phyloP scores from a whole-genome alignment of 2,113 vertebrate species.

The Seriola quinqueradiata region DNA sequence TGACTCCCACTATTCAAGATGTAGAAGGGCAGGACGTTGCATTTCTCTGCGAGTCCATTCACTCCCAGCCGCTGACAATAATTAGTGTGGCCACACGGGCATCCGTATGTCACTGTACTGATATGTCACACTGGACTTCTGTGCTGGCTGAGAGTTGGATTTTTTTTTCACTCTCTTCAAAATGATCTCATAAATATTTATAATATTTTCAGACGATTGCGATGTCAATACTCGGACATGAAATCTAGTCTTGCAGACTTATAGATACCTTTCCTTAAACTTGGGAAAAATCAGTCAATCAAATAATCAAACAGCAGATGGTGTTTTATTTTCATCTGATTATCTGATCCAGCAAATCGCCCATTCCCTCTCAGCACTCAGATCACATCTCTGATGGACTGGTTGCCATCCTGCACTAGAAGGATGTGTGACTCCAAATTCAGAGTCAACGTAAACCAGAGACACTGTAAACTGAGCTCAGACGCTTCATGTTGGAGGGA shows the following conservation, averaged over 20 bases:
- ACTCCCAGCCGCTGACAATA: conserved; percentile 70
- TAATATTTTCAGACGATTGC: not conserved
- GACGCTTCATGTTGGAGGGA: not conserved
- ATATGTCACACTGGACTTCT: conserved; percentile 60
- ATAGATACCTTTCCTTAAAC: not conserved
- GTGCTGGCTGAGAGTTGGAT: not conserved
- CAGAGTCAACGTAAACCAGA: not conserved
- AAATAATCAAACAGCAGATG: not conserved
- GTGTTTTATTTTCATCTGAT: not conserved
- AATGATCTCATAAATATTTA: not conserved
- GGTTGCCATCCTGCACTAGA: too few species aligned
- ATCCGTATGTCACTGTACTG: conserved; percentile 76
- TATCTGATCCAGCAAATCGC: not conserved
- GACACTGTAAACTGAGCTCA: conserved; percentile 1
- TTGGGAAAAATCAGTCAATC: not conserved
- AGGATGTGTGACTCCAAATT: not conserved
- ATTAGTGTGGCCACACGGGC: conserved; percentile 78
- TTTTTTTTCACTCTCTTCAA: not conserved
- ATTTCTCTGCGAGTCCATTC: conserved; percentile 73
- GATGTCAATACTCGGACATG: not conserved
- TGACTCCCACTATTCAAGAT: conserved; percentile 81
- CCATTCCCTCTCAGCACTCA: not conserved
- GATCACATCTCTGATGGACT: not conserved
- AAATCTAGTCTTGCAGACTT: too few species aligned
- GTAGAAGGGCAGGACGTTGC: conserved; percentile 82